Evolutionary conservation across 2,888 invertebrate species (phyloP).

Genomic region (Pristionchus exspectatus): DNA sequence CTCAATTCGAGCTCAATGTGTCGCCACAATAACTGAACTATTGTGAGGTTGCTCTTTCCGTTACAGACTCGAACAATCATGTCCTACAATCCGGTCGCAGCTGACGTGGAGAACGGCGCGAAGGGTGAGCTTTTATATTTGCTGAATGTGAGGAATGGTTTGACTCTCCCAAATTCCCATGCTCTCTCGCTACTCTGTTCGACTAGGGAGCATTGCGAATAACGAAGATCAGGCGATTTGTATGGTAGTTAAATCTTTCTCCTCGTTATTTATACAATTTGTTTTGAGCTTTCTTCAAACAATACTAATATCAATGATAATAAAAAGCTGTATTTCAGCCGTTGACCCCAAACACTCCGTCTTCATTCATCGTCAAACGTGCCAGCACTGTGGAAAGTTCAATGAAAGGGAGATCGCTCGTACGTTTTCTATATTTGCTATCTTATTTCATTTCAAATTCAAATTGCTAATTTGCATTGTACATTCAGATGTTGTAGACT

Average conservation of each 20-base stretch:
- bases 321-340: neutral
- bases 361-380: slow-evolving; percentile 32
- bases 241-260: too few relatives aligned
- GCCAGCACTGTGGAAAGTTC: neutral
- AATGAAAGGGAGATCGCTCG: neutral
- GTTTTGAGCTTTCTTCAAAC: neutral
- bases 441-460: neutral
- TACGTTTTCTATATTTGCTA: neutral
- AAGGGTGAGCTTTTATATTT: neutral
- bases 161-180: neutral
- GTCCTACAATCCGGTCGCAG: neutral
- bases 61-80: neutral
- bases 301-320: neutral
- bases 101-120: neutral
- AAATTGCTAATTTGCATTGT: neutral
- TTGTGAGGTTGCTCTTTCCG: neutral
- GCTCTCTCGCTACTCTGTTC: neutral
- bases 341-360: neutral
- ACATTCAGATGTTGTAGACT: neutral
- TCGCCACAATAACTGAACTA: neutral
- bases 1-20: neutral
- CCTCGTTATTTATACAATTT: neutral
- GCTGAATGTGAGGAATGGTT: neutral
- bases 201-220: too few relatives aligned
- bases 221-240: too few relatives aligned